Percentiles rank a stretch among this genome's conserved stretches.
Conservation (phyloP, 2,797 vertebrate genomes). For the Galaxias olidus region DNA sequence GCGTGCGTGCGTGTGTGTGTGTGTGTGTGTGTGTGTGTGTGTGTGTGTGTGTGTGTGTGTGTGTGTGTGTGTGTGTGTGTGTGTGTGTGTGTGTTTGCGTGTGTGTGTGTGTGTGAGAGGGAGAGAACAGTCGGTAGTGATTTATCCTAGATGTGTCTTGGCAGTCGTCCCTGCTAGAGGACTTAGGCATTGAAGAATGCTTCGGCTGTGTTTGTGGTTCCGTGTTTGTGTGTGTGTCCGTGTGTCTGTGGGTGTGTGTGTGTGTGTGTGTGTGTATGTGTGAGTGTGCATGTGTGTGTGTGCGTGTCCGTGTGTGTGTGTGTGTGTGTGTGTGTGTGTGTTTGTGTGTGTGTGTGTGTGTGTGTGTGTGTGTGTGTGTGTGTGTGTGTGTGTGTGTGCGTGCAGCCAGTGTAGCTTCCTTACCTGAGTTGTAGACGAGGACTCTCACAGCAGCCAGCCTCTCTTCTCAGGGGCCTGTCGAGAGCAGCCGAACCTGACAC, state of each 20-base stretch:
- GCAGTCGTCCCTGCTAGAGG: too few species aligned
- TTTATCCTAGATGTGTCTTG: too few species aligned
- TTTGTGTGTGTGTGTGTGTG: too few species aligned
- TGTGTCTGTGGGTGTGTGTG: too few species aligned
- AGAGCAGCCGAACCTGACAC: conserved; percentile 35
- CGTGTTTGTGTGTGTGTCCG: background rate
- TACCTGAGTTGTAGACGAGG: conserved; percentile 30
- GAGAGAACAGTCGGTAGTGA: too few species aligned
- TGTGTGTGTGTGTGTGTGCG: background rate
- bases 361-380: background rate
- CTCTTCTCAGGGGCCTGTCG: conserved; percentile 13
- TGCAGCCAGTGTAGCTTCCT: conserved; percentile 4
- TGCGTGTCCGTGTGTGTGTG: background rate
- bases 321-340: background rate
- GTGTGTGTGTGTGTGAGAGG: background rate
- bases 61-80: conserved; percentile 12
- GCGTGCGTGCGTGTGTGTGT: background rate
- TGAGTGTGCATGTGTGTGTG: background rate
- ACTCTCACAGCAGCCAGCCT: conserved; percentile 20
- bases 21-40: background rate
- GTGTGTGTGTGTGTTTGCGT: background rate
- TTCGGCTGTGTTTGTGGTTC: background rate
- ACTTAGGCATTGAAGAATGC: too few species aligned
- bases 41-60: background rate
- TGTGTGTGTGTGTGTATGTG: background rate